Base-by-base conservation (phyloP, 2,113 vertebrate species). In the Chelonoidis abingdonii region DNA sequence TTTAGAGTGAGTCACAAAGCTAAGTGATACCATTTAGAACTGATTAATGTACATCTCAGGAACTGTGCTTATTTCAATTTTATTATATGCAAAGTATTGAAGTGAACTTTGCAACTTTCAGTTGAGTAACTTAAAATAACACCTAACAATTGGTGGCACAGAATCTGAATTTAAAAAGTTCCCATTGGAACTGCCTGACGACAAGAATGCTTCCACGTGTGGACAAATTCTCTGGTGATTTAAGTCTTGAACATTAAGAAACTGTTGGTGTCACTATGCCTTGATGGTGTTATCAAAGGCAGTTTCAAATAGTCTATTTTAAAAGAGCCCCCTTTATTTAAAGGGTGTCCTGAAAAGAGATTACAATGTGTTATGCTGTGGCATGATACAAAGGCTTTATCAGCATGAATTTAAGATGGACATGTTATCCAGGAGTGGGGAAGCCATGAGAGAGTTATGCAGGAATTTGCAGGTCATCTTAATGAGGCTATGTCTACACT, bases 21-120 rank as follows among this genome's bases (percentile, higher is more conserved):
- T 95, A 95, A 90, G 96, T 97, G 96, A 97, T 97, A 95, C 96
- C 90, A 95, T 86, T 95, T 95, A 93, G 86, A 93, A 95, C 24
- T 97, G 95, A 96, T 95, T 95, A 93, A 87, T 31, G 0, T 95
- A 24, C 95, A 87, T 94, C 93, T 81, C n/a, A 87, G 86, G 27
- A 80, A 41, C 85, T 91, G 84, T 35, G 5, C 88, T 94, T 97
- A 95, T 94, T 95, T 94, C 83, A 88, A 13, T 50, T 97, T 95
- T 95, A 87, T 93, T 0, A 1, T 21, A 47, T 85, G 83, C 57
- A 83, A 95, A 94, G 88, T 57, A 47, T 19, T 81, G 75, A 93
- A 76, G n/a, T 92, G 89, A 97, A 85, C 50, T 79, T 6, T 88
- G 87, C 86, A 90, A 81, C 0, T 0, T 54, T 92, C 65, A 52